A percentile compares a stretch with the other conserved stretches of the same genome.
These are phyloP conservation scores for Nesogale talazaci DNA, from an alignment of 2,113 vertebrate genomes.

Conservation along the genomic window DNA sequence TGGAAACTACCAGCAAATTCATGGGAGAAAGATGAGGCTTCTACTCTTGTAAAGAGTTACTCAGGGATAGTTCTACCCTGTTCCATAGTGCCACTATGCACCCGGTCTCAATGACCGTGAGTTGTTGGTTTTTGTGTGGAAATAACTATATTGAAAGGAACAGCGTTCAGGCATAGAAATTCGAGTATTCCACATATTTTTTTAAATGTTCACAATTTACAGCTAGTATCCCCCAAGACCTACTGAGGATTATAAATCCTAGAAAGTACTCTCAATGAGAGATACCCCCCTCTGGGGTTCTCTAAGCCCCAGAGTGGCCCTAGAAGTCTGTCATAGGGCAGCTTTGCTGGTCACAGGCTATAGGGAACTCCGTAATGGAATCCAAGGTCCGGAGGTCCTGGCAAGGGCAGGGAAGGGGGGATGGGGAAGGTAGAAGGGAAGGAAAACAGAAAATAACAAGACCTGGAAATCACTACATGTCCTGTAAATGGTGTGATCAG, in stretches of 20 bases:
- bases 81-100: too few relatives aligned
- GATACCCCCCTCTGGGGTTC: not conserved
- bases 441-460: not conserved
- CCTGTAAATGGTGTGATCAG: not conserved
- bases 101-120: too few relatives aligned
- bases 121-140: too few relatives aligned
- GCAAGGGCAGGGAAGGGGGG: not conserved
- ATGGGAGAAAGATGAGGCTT: too few relatives aligned
- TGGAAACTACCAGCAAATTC: too few relatives aligned
- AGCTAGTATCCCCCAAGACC: not conserved
- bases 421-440: not conserved
- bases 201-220: not conserved
- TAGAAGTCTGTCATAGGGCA: not conserved
- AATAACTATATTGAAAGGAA: constrained; percentile 16
- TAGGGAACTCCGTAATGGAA: not conserved
- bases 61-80: too few relatives aligned
- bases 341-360: not conserved
- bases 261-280: not conserved
- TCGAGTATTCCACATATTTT: not conserved
- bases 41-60: too few relatives aligned
- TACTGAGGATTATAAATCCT: constrained; percentile 4
- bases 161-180: not conserved
- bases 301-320: not conserved
- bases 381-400: not conserved
- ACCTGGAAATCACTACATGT: not conserved